Evolutionary conservation across 2,888 invertebrate genomes (phyloP), one percentile per base, ranked within the genome.

Genomic region (Schizotus pectinicornis): DNA sequence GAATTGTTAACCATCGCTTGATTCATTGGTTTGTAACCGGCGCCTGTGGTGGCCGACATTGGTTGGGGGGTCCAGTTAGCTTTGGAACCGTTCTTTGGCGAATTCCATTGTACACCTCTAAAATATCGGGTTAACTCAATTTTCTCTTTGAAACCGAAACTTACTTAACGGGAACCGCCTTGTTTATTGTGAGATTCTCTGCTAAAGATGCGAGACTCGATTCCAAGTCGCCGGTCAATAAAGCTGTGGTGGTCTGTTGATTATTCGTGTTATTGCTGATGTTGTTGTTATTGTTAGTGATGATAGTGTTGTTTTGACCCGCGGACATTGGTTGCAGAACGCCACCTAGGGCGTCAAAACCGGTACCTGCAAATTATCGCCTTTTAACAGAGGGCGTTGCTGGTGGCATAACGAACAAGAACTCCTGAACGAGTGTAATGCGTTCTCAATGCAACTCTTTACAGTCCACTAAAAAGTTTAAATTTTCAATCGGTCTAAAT

Each of bases 171-270:
- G 84, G 83, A 43, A 85, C 85, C 46, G 86, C 81, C 33, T 86
- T 88, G 81, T 92, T 92, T 74, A 94, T 94, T 72, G 89, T 87
- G 71, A 98, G 86, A 81, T 96, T 97, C 82, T 96, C 94, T 62
- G 96, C 97, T 71, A 98, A 83, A 66, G 92, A 92, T 62, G 95
- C 95, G 61, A 97, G 87, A 70, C 95, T 95, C 69, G 94, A 92
- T 79, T 98, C 96, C 79, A 98, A 83, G 81, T 97, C 97, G 53
- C 95, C 94, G 22, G 94, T 94, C 63, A 96, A 84, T 65, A 97
- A 89, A 62, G 82, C 80, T 65, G 82, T 77, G 59, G 78, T 79
- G 11, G 74, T 67, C 42, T 75, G 71, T 55, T 80, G 69, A 70
- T 75, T 62, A 43, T 68, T 65, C 39, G 64, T 69, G 48, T 70